A percentile compares a stretch with the other conserved stretches of the same genome.
These are phyloP conservation scores for Sphaeridia pumilis DNA, from an alignment of 2,888 invertebrate species.

Conservation along the genomic window DNA sequence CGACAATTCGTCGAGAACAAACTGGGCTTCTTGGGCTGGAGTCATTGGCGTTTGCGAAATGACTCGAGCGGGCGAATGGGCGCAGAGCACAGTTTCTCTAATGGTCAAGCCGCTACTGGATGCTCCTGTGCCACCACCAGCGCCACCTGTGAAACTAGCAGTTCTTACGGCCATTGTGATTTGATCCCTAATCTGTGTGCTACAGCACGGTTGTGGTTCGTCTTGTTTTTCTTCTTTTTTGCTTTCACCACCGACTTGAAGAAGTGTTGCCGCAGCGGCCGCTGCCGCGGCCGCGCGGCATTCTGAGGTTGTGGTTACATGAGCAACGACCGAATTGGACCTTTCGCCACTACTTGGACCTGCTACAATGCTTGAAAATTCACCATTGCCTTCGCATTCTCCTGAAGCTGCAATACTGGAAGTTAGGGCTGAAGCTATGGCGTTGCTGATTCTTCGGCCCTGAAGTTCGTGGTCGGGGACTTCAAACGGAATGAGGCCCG, in stretches of 20 bases:
- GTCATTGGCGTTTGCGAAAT: background rate
- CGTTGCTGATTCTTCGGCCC: slow-evolving; percentile 2
- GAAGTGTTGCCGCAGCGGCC: no score
- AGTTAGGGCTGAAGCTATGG: background rate
- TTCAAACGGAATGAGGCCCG: background rate
- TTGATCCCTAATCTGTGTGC: background rate
- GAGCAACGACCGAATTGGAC: background rate
- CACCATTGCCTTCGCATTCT: background rate
- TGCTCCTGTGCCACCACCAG: background rate
- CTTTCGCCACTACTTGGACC: background rate
- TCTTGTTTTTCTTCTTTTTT: no score
- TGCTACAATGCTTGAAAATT: background rate
- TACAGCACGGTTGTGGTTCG: no score
- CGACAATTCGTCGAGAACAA: no score
- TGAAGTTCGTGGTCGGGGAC: background rate
- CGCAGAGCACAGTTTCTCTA: background rate
- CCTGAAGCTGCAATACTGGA: background rate
- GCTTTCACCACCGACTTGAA: no score
- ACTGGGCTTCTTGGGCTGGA: no score
- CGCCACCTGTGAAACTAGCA: background rate
- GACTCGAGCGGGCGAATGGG: background rate
- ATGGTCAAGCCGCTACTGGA: background rate
- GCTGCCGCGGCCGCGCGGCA: background rate
- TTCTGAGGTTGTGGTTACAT: background rate
- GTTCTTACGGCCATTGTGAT: background rate